Base-by-base conservation (phyloP, 1,140 invertebrate species). In the Drosophila nasuta region DNA sequence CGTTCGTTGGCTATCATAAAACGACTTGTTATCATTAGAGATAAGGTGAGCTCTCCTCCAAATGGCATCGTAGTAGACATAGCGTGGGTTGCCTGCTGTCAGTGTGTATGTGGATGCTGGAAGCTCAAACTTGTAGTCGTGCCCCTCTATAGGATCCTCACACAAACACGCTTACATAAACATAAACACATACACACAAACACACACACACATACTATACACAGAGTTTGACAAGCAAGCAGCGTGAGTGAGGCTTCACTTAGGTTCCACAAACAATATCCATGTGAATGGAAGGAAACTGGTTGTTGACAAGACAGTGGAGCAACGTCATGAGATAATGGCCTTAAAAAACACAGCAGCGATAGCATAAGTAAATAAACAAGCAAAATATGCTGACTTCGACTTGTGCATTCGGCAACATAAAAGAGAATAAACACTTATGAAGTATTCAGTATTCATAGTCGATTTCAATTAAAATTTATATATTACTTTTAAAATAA, bases 231-330 rank as follows among this genome's bases (percentile, higher is more conserved):
- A 56, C 13, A 67, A 11, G 15, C 51, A 43, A 43, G 43, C 52
- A 62, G 45, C 57, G 46, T 45, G 45, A 67, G 38, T 33, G n/a
- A 52, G 54, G 28, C 51, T 54, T 56, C 54, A 88, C 77, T 83
- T 87, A 70, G 58, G 73, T 80, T 88, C 83, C 83, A 89, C 83
- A 88, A 88, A 88, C 83, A 88, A 78, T 83, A 75, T 88, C 85
- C 83, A 68, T 88, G 85, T 88, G 83, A 88, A 89, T 88, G 83
- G 83, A 88, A 89, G 83, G 66, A 89, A 89, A 87, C 83, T 89
- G 83, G 83, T 88, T 87, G 83, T 51, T 64, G 68, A 46, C 46
- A 15, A 64, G 43, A 75, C 72, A n/a, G 43, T 75, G 72, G 58
- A 0, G 2, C 28, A 41, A 1, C 33, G 20, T 13, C 33, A 11